These are phyloP conservation scores for Mayetiola destructor DNA, from an alignment of 2,888 invertebrate species.

Conservation along the genomic window DNA sequence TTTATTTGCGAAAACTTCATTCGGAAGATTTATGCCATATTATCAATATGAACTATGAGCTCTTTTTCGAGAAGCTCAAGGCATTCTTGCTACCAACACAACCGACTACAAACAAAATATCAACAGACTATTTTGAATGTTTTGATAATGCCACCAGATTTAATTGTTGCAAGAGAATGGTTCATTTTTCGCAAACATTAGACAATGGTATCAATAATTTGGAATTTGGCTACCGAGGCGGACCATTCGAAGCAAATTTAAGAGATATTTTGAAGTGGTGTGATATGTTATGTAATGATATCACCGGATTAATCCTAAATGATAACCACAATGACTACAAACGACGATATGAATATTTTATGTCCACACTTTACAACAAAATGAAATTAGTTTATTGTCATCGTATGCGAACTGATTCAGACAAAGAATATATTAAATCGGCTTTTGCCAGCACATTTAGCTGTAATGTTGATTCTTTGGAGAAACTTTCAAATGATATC, in stretches of 20 bases:
- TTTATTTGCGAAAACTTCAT: slow-evolving; percentile 50
- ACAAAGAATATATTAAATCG: slow-evolving; percentile 53
- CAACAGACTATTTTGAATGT: background rate
- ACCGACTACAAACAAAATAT: background rate
- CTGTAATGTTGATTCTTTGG: slow-evolving; percentile 29
- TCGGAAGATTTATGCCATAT: slow-evolving; percentile 45
- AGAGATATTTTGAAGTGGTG: slow-evolving; percentile 92
- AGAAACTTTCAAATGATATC: slow-evolving; percentile 38
- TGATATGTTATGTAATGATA: slow-evolving; percentile 44
- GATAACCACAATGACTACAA: background rate
- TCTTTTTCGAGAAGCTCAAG: slow-evolving; percentile 24
- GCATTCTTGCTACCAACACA: slow-evolving; percentile 19
- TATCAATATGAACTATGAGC: slow-evolving; percentile 28
- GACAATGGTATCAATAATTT: slow-evolving; percentile 46
- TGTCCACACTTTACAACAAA: slow-evolving; percentile 31
- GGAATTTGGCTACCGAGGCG: slow-evolving; percentile 67
- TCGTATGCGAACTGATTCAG: slow-evolving; percentile 66
- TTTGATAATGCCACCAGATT: slow-evolving; percentile 27
- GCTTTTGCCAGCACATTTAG: slow-evolving; percentile 38
- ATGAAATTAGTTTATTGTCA: slow-evolving; percentile 71
- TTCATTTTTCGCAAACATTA: slow-evolving; percentile 60
- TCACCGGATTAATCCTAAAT: slow-evolving; percentile 22
- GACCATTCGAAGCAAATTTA: slow-evolving; percentile 95
- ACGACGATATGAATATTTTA: slow-evolving; percentile 16
- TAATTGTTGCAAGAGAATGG: slow-evolving; percentile 52